phyloP scores from a whole-genome alignment of 2,888 invertebrate genomes.

The Rhyacophila evoluta region DNA sequence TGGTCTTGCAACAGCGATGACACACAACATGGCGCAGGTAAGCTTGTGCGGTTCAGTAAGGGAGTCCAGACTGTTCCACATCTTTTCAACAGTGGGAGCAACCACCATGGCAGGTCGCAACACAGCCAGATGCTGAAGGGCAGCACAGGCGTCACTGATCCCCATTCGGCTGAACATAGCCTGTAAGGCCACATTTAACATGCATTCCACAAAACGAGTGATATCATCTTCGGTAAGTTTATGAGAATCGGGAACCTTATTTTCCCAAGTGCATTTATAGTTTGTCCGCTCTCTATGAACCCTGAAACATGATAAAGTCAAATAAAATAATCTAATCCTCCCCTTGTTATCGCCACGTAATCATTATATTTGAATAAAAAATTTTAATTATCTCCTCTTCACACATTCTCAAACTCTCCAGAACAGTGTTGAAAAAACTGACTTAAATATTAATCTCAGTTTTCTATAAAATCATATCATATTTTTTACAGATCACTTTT shows the following conservation, averaged over 20 bases:
- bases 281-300: constrained; percentile 75
- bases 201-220: constrained; percentile 81
- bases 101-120: constrained; percentile 86
- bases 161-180: constrained; percentile 84
- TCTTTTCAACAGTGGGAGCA: constrained; percentile 83
- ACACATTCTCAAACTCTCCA: too few relatives aligned
- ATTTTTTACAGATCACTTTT: too few relatives aligned
- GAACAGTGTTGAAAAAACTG: too few relatives aligned
- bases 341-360: too few relatives aligned
- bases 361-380: too few relatives aligned
- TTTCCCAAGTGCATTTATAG: constrained; percentile 77
- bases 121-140: constrained; percentile 81
- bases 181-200: constrained; percentile 80
- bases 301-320: too few relatives aligned
- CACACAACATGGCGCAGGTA: constrained; percentile 78
- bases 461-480: too few relatives aligned
- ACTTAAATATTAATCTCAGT: too few relatives aligned
- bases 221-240: constrained; percentile 84
- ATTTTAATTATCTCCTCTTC: too few relatives aligned
- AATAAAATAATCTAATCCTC: too few relatives aligned
- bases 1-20: constrained; percentile 77
- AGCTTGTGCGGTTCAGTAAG: constrained; percentile 90
- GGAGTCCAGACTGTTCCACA: constrained; percentile 85
- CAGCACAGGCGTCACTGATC: constrained; percentile 73
- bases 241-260: constrained; percentile 74